Evolutionary conservation across 2,888 invertebrate genomes (phyloP).

Genomic region (Synanthedon tipuliformis): DNA sequence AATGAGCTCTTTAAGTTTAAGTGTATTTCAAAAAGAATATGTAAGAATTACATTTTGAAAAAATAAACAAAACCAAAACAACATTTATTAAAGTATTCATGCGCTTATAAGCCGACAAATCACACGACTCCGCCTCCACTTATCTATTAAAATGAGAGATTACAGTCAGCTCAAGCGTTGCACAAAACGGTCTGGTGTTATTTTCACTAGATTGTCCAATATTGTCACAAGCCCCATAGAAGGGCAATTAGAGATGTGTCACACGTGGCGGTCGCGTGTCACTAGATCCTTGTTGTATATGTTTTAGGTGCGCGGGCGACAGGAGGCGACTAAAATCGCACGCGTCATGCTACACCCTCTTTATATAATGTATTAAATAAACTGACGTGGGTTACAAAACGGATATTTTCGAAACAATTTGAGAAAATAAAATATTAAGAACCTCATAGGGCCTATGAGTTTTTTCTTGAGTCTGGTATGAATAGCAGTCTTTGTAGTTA

Average conservation of each 20-base stretch:
- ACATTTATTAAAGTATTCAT: background rate
- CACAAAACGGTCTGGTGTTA: constrained; percentile 53
- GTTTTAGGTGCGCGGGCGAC: constrained; percentile 11
- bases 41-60: too few species aligned
- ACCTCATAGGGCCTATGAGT: too few species aligned
- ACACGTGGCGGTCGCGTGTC: constrained; percentile 62
- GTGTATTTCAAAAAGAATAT: too few species aligned
- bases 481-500: too few species aligned
- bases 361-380: too few species aligned
- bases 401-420: background rate
- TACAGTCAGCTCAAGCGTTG: constrained; percentile 50
- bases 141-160: constrained; percentile 70
- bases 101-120: constrained; percentile 44
- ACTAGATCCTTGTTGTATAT: constrained; percentile 13
- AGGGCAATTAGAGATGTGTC: constrained; percentile 66
- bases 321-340: constrained; percentile 20
- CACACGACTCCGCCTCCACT: constrained; percentile 59
- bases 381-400: background rate
- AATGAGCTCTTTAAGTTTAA: too few species aligned
- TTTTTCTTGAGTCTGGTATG: too few species aligned
- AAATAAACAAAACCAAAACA: background rate
- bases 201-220: constrained; percentile 68
- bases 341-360: constrained; percentile 31
- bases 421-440: too few species aligned
- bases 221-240: constrained; percentile 62